Evolutionary conservation across 2,888 invertebrate species (phyloP), one percentile per base, ranked within the genome.

Genomic region (Lycocerus yunnanus): DNA sequence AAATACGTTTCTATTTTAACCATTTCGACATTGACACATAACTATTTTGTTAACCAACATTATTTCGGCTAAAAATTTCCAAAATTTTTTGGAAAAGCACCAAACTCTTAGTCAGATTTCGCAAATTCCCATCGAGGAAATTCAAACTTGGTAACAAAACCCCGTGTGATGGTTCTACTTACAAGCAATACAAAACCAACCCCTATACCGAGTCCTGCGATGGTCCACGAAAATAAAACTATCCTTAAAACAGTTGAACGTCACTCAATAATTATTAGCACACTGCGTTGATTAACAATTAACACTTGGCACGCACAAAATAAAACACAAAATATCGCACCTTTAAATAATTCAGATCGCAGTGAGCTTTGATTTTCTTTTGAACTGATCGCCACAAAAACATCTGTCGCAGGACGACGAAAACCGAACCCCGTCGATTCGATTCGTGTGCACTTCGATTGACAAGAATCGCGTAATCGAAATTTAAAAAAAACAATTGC

Each of bases 21-120:
- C 27, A 70, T 70, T 58, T 70, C 65, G 70, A 70, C 70, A 70
- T 66, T 70, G 70, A 70, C 70, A 70, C 70, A 70, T 58, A 70
- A 58, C 60, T 65, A 58, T 70, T 70, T 70, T 43, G n/a, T 43
- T 43, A 43, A 43, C 27, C 27, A 43, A 43, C 5, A n/a, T 43
- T 43, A 43, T 43, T 13, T 43, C 27, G 27, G 27, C 27, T n/a
- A 4, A n/a, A 43, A 24, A 24, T 11, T 24, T 24, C 11, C 24
- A 2, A 24, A 43, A 43, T 1, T n/a, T n/a, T n/a, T 43, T 43
- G 6, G 27, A 43, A 43, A 43, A 43, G 1, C n/a, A 43, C 27
- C 24, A 24, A 24, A 24, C 24, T 24, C 24, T 11, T 24, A 24
- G 24, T 43, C 27, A 43, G 4, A n/a, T 6, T n/a, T 11, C 2